Evolutionary conservation across 2,797 vertebrate genomes (phyloP).

Genomic region (Pelobates cultripes): DNA sequence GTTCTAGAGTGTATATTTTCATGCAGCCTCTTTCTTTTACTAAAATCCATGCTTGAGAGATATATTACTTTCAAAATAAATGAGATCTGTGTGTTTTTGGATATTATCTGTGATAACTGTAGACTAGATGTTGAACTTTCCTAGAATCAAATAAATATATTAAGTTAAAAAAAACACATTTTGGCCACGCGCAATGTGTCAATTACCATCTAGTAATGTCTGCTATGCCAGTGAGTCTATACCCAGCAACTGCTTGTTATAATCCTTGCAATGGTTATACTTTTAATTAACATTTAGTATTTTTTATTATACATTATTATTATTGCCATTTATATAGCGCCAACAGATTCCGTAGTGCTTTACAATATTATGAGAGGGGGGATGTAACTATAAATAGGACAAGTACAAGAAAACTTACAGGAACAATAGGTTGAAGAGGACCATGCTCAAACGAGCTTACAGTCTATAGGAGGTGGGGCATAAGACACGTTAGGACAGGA

Average conservation of each 20-base stretch:
- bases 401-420: no score
- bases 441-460: no score
- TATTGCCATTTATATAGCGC: no score
- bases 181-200: slow-evolving; percentile 18
- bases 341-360: no score
- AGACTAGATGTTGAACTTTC: background rate
- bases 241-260: background rate
- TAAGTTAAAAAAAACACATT: slow-evolving; percentile 12
- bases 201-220: slow-evolving; percentile 20
- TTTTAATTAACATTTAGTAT: slow-evolving; percentile 17
- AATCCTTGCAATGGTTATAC: slow-evolving; percentile 23
- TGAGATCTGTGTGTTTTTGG: background rate
- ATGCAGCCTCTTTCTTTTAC: background rate
- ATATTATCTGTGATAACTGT: background rate
- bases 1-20: background rate
- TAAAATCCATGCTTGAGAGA: background rate
- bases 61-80: slow-evolving; percentile 5
- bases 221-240: background rate
- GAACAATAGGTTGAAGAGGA: no score
- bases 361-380: no score
- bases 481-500: no score
- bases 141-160: slow-evolving; percentile 1
- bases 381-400: no score
- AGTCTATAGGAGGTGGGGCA: no score
- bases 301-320: slow-evolving; percentile 11